A percentile compares a stretch with the other conserved stretches of the same genome.
phyloP scores from a whole-genome alignment of 2,113 vertebrate species.

The Eira barbara region DNA sequence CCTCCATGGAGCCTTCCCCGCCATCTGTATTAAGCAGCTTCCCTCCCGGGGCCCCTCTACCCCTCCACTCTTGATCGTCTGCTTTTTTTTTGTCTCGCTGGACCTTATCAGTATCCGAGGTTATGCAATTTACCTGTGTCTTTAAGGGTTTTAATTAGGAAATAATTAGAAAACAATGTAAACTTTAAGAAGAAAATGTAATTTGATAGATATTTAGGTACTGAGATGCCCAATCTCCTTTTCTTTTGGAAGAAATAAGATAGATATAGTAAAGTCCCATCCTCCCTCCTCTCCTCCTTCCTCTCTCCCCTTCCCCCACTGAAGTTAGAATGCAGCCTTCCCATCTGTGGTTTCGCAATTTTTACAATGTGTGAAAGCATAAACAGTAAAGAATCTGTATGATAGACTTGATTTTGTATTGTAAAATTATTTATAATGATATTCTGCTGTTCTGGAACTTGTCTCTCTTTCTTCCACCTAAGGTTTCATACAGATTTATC shows the following conservation, averaged over 20 bases:
- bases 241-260: not conserved
- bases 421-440: not conserved
- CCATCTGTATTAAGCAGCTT: not conserved
- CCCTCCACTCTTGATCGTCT: not conserved
- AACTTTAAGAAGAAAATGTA: not conserved
- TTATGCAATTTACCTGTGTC: not conserved
- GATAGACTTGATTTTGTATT: not conserved
- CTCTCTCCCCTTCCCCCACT: too few species aligned
- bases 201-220: not conserved
- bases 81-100: not conserved
- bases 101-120: not conserved
- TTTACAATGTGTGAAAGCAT: not conserved
- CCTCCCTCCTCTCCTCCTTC: rapidly evolving
- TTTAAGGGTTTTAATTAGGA: not conserved
- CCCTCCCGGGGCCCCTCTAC: not conserved
- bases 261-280: not conserved
- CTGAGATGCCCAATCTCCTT: not conserved
- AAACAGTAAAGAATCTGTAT: not conserved
- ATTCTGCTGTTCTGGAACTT: not conserved
- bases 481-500: not conserved
- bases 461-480: not conserved
- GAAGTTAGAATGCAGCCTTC: not conserved
- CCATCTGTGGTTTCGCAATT: not conserved
- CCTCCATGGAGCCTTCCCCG: not conserved
- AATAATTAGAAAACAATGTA: not conserved